These are phyloP conservation scores for Doris montereyensis DNA, from an alignment of 2,888 invertebrate species.

Conservation along the genomic window DNA sequence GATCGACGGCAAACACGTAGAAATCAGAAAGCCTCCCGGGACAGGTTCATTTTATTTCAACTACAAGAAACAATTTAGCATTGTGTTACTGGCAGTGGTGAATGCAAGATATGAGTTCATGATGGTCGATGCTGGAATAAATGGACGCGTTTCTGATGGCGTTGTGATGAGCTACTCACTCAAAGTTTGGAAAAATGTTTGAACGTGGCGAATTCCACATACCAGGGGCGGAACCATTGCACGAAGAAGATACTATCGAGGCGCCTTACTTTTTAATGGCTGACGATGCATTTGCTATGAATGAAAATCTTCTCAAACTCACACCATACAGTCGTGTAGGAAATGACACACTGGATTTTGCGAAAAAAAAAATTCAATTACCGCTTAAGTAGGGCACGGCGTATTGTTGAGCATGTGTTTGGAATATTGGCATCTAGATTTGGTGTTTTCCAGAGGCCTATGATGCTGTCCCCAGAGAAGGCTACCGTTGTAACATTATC, in stretches of 20 bases:
- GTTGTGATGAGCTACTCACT: constrained; percentile 4
- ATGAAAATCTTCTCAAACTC: neutral
- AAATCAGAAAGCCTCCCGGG: constrained; percentile 21
- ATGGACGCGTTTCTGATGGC: constrained; percentile 18
- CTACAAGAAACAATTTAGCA: constrained; percentile 18
- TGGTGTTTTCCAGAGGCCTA: constrained; percentile 4
- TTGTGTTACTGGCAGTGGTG: constrained; percentile 9
- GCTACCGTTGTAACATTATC: constrained; percentile 4
- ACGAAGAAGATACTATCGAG: constrained; percentile 13
- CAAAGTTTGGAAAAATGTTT: neutral
- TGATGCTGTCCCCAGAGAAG: constrained; percentile 16
- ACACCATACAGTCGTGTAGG: neutral
- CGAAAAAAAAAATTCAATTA: constrained; percentile 2
- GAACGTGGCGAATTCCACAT: constrained; percentile 7
- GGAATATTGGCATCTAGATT: constrained; percentile 14
- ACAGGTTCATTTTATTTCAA: constrained; percentile 10
- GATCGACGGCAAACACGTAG: constrained; percentile 10
- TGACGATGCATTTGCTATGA: constrained; percentile 9
- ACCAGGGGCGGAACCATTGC: constrained; percentile 9
- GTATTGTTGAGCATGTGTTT: constrained; percentile 8
- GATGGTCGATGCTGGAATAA: constrained; percentile 18
- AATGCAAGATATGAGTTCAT: constrained; percentile 14
- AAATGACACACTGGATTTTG: neutral
- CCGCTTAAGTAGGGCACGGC: constrained; percentile 13
- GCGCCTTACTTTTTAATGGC: constrained; percentile 6